phyloP scores from a whole-genome alignment of 2,888 invertebrate species.

The Leptopilina drosophilae region DNA sequence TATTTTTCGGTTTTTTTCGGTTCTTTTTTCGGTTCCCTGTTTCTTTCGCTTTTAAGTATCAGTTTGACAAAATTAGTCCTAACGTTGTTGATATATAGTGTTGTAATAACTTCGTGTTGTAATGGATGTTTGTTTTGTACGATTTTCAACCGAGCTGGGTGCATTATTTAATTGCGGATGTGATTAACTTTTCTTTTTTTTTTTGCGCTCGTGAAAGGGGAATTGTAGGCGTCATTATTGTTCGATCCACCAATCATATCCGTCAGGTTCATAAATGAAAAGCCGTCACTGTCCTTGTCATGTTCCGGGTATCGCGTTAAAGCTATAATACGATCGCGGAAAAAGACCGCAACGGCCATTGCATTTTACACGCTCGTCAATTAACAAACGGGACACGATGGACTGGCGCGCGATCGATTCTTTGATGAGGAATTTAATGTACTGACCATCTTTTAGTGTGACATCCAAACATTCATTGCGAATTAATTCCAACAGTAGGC shows the following conservation, averaged over 20 bases:
- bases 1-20: too few species aligned
- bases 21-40: too few species aligned
- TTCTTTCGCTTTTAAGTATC: too few species aligned
- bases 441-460: neutral
- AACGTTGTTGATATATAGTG: too few species aligned
- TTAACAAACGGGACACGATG: slow-evolving; percentile 28
- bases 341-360: slow-evolving; percentile 32
- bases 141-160: neutral
- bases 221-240: slow-evolving; percentile 20
- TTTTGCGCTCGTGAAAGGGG: neutral
- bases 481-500: neutral
- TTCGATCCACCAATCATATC: slow-evolving; percentile 25
- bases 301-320: slow-evolving; percentile 31
- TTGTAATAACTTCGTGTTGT: too few species aligned
- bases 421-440: slow-evolving; percentile 19
- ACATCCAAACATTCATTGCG: slow-evolving; percentile 22
- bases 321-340: slow-evolving; percentile 32
- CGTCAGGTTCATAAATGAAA: slow-evolving; percentile 35
- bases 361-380: slow-evolving; percentile 39
- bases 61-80: neutral
- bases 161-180: neutral
- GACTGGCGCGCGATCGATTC: slow-evolving; percentile 22
- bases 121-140: neutral
- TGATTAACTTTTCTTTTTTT: neutral
- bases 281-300: slow-evolving; percentile 32